phyloP scores from a whole-genome alignment of 2,888 invertebrate species.

The Tenthredo scrophulariae region DNA sequence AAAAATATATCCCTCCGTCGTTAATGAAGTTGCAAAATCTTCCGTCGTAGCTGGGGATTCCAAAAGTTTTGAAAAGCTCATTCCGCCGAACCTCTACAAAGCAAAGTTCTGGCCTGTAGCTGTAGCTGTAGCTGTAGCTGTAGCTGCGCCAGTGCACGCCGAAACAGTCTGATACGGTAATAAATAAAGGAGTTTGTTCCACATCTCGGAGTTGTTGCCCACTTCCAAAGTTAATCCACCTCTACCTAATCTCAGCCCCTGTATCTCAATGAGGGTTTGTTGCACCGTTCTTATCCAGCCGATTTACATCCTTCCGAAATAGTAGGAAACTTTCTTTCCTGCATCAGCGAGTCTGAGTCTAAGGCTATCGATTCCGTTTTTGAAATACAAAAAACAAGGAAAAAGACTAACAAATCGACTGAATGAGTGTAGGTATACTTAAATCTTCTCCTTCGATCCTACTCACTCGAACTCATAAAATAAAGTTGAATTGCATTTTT shows the following conservation, averaged over 20 bases:
- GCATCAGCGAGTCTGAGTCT: background rate
- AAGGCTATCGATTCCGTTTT: background rate
- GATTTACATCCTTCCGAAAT: slow-evolving; percentile 2
- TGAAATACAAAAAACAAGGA: background rate
- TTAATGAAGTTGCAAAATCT: slow-evolving; percentile 52
- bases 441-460: background rate
- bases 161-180: slow-evolving; percentile 51
- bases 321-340: background rate
- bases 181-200: slow-evolving; percentile 52
- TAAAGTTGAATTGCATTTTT: background rate
- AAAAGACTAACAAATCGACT: background rate
- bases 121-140: no score
- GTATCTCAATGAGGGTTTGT: slow-evolving; percentile 39
- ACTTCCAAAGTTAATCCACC: slow-evolving; percentile 52
- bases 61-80: slow-evolving; percentile 48
- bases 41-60: slow-evolving; percentile 36
- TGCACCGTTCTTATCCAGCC: slow-evolving; percentile 21
- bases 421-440: background rate
- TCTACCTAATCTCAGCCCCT: slow-evolving; percentile 43
- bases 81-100: slow-evolving; percentile 43
- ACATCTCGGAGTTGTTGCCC: slow-evolving; percentile 50
- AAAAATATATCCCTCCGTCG: background rate
- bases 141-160: slow-evolving; percentile 13
- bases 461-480: background rate
- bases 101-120: slow-evolving; percentile 28